These are phyloP conservation scores for Drosophila aldrichi DNA, from an alignment of 2,888 invertebrate genomes.

Conservation along the genomic window DNA sequence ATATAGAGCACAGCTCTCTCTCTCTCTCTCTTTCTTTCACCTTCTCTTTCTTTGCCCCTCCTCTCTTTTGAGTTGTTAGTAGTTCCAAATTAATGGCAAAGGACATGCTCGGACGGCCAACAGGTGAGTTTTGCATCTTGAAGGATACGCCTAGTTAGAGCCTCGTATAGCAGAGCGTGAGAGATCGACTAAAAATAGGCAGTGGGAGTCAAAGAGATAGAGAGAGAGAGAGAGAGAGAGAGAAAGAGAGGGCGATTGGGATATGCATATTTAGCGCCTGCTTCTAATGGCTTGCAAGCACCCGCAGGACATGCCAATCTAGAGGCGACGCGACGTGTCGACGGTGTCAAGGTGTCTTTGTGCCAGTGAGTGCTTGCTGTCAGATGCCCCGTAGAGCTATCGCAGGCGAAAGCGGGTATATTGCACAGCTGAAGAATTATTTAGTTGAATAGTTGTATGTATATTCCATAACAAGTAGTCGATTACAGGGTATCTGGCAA, in stretches of 20 bases:
- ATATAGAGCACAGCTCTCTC: conserved; percentile 2
- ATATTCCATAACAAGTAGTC: not conserved
- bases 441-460: not conserved
- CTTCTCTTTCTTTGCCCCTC: not conserved
- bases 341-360: conserved; percentile 51
- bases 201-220: not conserved
- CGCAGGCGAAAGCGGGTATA: not conserved
- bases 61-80: not conserved
- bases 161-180: conserved; percentile 1
- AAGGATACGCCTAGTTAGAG: conserved; percentile 70
- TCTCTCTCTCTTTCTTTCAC: not conserved
- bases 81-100: conserved; percentile 1
- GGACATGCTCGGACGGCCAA: conserved; percentile 37
- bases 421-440: not conserved
- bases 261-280: conserved; percentile 62
- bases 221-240: not conserved
- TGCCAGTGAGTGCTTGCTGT: conserved; percentile 11
- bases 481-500: not conserved
- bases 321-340: conserved; percentile 31
- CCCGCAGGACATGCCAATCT: conserved; percentile 64
- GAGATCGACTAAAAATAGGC: not conserved
- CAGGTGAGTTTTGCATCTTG: conserved; percentile 59
- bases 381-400: not conserved
- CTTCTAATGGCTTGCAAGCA: conserved; percentile 21
- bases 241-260: conserved; percentile 12